These are phyloP conservation scores for Apogon talboti DNA, from an alignment of 2,797 vertebrate genomes.

Conservation along the genomic window DNA sequence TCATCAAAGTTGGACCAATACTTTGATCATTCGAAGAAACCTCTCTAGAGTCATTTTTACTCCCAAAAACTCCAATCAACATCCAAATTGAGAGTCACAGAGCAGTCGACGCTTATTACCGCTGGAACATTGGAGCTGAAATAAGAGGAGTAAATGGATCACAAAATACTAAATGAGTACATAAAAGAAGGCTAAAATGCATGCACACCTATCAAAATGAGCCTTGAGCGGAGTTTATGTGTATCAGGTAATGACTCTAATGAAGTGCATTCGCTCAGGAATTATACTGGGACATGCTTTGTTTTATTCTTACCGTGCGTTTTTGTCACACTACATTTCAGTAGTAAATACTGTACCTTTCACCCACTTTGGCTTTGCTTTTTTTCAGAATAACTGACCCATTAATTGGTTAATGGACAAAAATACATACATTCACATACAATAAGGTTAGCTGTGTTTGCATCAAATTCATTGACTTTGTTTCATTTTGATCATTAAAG, in stretches of 20 bases:
- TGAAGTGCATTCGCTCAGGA: no score
- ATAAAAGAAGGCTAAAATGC: not conserved
- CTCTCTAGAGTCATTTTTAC: slow-evolving; percentile 10
- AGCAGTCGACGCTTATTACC: slow-evolving; percentile 21
- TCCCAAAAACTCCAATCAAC: slow-evolving; percentile 17
- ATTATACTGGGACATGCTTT: not conserved
- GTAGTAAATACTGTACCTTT: not conserved
- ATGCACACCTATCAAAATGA: not conserved
- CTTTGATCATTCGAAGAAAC: not conserved
- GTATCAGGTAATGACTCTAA: no score
- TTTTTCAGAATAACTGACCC: not conserved
- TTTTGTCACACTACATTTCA: not conserved
- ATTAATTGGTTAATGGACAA: no score
- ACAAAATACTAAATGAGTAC: not conserved
- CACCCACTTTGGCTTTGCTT: not conserved
- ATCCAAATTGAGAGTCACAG: slow-evolving; percentile 19
- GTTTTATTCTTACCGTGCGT: not conserved
- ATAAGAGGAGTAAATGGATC: not conserved
- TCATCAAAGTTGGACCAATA: slow-evolving; percentile 10
- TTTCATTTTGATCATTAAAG: no score
- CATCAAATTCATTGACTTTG: no score
- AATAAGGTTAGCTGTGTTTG: no score
- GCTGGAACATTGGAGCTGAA: slow-evolving; percentile 7
- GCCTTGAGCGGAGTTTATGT: not conserved
- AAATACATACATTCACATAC: no score